Base-by-base conservation (phyloP, 2,888 invertebrate genomes). In the Spodoptera littoralis region DNA sequence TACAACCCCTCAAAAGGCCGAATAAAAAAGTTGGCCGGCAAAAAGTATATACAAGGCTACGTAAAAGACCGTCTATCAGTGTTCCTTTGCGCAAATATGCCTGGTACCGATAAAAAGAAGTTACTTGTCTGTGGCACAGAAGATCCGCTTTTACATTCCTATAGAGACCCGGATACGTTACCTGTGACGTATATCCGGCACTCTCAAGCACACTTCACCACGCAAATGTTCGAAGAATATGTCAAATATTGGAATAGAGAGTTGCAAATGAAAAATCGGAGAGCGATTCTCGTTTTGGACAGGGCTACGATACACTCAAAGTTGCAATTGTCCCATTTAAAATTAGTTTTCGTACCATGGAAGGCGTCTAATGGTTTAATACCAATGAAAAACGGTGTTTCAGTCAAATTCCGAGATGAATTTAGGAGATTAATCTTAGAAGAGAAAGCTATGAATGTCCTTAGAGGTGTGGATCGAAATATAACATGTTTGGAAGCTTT, bases 251-350 rank as follows among this genome's bases (percentile, higher is more conserved):
- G 88, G 88, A 87, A 88, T 12, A 69, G 70, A 1, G 83, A 88
- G 13, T 60, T 88, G 3, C 65, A 83, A 49, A n/a, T 61, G 0
- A 67, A 66, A 18, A 73, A 86, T 53, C 71, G 77, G 11, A 86
- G 77, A 70, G 87, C 83, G 0, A 69, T 88, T 0, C 56, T 88
- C 2, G 67, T 88, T 0, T 57, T 88, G 44, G 88, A 88, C 56
- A 57, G 88, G 13, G 88, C 87, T 0, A 86, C 86, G 0, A 86
- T 88, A 70, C 88, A 88, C 70, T 80, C 87, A 1, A 88, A 88
- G 66, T 45, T 88, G 2, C 81, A 84, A 36, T 62, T 88, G 18
- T 84, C 86, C 0, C 77, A 88, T 73, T 73, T 88, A 11, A 88
- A 86, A 56, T 45, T 88, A 12, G 83, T 87, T 0, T 88, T 88